A percentile compares a stretch with the other conserved stretches of the same genome.
phyloP scores from a whole-genome alignment of 2,888 invertebrate genomes.

The Hemicrepidius hirtus region DNA sequence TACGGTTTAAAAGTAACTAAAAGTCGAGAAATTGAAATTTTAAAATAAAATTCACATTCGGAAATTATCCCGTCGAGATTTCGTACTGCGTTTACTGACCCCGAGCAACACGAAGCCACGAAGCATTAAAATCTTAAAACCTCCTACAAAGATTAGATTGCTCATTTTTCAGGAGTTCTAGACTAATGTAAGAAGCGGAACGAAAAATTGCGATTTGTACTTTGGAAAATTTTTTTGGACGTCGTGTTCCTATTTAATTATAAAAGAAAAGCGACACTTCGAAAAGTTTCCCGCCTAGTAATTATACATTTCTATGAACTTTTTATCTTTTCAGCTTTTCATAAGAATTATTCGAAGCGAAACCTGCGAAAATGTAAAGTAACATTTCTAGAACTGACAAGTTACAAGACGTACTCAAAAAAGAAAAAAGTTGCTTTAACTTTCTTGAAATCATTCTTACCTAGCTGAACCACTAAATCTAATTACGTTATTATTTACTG shows the following conservation, averaged over 20 bases:
- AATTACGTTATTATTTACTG: slow-evolving; percentile 33
- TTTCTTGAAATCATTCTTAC: slow-evolving; percentile 7
- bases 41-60: slow-evolving; percentile 1
- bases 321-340: slow-evolving; percentile 1
- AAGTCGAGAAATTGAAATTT: not conserved
- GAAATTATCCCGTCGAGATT: slow-evolving; percentile 8
- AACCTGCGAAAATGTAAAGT: not conserved
- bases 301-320: slow-evolving; percentile 1
- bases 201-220: not conserved
- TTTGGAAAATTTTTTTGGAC: no score
- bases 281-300: not conserved
- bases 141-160: slow-evolving; percentile 6
- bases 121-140: slow-evolving; percentile 12
- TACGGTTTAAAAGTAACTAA: no score
- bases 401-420: slow-evolving; percentile 22
- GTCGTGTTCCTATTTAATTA: no score
- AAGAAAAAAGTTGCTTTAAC: slow-evolving; percentile 8
- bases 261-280: no score
- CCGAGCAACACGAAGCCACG: slow-evolving; percentile 10
- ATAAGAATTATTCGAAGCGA: not conserved
- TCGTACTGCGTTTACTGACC: slow-evolving; percentile 2
- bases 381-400: slow-evolving; percentile 23
- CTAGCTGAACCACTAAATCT: slow-evolving; percentile 23
- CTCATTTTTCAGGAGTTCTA: slow-evolving; percentile 8
- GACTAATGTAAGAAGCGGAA: not conserved